A percentile compares a stretch with the other conserved stretches of the same genome.
Conservation (phyloP, 2,888 invertebrate species). For the Nudaria mundana region DNA sequence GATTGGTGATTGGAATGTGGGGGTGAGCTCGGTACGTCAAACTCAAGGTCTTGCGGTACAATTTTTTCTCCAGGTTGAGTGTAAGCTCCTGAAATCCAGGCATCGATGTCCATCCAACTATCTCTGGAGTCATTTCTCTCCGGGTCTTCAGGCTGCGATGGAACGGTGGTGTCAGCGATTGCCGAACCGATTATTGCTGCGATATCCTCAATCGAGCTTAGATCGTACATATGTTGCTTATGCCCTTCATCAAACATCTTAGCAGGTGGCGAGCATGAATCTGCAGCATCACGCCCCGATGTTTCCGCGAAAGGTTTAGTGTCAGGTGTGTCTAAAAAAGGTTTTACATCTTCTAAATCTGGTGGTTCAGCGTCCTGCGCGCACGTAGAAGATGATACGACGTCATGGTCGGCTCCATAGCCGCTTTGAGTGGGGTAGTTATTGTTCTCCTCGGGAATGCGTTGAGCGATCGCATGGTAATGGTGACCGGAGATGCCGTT, state of each 20-base stretch:
- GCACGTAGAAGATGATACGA: constrained; percentile 88
- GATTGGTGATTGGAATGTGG: constrained; percentile 81
- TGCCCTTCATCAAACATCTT: constrained; percentile 75
- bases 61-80: constrained; percentile 86
- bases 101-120: constrained; percentile 94
- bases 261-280: constrained; percentile 78
- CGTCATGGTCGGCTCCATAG: constrained; percentile 84
- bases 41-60: constrained; percentile 85
- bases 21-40: constrained; percentile 84
- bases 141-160: constrained; percentile 86
- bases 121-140: constrained; percentile 87
- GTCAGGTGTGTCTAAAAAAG: constrained; percentile 80
- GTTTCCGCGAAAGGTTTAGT: constrained; percentile 74
- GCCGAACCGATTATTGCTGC: constrained; percentile 94
- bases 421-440: constrained; percentile 84
- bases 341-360: constrained; percentile 82
- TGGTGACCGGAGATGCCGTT: constrained; percentile 94
- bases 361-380: constrained; percentile 83
- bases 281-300: constrained; percentile 80
- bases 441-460: constrained; percentile 87
- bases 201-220: constrained; percentile 90
- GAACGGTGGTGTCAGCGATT: constrained; percentile 93
- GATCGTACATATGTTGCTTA: constrained; percentile 85
- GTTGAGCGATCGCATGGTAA: constrained; percentile 91
- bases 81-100: constrained; percentile 92